These are phyloP conservation scores for Morinoia aosen DNA, from an alignment of 2,888 invertebrate genomes.

Conservation along the genomic window DNA sequence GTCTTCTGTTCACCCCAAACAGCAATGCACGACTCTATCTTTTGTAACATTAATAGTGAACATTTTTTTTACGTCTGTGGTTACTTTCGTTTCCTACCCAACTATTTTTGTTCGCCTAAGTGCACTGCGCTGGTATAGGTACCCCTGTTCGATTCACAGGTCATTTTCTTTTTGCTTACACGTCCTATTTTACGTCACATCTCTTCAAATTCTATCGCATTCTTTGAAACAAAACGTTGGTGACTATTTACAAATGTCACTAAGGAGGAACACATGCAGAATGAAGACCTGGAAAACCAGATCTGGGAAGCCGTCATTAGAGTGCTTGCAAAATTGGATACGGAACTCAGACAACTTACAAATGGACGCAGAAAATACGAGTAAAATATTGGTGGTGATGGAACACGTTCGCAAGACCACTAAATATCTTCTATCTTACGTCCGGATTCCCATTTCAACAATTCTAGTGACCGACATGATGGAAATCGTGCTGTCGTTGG, in stretches of 20 bases:
- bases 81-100: not conserved
- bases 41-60: not conserved
- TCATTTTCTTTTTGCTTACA: not conserved
- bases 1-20: not conserved
- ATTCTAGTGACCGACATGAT: not conserved
- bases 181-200: not conserved
- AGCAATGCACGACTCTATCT: not conserved
- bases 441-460: not conserved
- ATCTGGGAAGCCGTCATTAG: not conserved
- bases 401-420: not conserved
- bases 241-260: not conserved
- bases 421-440: not conserved
- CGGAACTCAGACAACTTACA: not conserved
- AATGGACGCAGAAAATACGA: not conserved
- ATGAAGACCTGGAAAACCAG: not conserved
- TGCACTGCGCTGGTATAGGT: not conserved
- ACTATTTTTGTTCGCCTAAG: not conserved
- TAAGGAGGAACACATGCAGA: not conserved
- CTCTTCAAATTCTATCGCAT: not conserved
- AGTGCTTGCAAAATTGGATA: not conserved
- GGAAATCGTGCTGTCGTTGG: not conserved
- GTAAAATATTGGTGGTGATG: not conserved
- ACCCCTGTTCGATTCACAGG: not conserved
- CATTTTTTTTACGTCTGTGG: not conserved
- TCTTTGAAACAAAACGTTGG: not conserved